Evolutionary conservation across 2,797 vertebrate genomes (phyloP).

Genomic region (Nannoperca australis): DNA sequence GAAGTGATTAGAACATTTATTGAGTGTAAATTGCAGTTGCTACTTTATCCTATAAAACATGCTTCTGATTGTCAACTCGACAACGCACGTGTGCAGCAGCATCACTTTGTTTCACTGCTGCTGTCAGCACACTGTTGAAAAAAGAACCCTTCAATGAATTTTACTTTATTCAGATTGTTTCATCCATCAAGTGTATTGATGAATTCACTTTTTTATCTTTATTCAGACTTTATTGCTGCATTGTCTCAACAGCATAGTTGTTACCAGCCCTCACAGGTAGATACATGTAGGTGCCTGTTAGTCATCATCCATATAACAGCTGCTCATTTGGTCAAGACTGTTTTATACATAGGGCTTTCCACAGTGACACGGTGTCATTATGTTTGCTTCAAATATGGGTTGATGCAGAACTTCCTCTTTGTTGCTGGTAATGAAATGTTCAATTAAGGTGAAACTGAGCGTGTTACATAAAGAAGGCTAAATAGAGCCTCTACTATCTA

Average conservation of each 20-base stretch:
- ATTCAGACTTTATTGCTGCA: not conserved
- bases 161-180: too few relatives aligned
- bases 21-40: not conserved
- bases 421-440: not conserved
- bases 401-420: not conserved
- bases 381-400: not conserved
- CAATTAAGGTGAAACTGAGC: not conserved
- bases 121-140: not conserved
- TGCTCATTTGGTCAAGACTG: not conserved
- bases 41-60: not conserved
- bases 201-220: not conserved
- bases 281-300: too few relatives aligned
- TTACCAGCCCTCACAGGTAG: not conserved
- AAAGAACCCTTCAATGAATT: not conserved
- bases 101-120: not conserved
- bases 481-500: not conserved
- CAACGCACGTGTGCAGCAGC: not conserved
- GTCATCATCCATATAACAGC: too few relatives aligned
- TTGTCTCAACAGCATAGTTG: not conserved
- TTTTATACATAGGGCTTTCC: not conserved
- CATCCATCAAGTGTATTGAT: not conserved
- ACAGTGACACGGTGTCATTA: not conserved
- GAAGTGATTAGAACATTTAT: not conserved
- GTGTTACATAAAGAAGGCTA: not conserved
- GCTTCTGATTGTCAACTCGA: not conserved